Evolutionary conservation across 2,113 vertebrate species (phyloP), one percentile per base, ranked within the genome.

Genomic region (Zeus faber): DNA sequence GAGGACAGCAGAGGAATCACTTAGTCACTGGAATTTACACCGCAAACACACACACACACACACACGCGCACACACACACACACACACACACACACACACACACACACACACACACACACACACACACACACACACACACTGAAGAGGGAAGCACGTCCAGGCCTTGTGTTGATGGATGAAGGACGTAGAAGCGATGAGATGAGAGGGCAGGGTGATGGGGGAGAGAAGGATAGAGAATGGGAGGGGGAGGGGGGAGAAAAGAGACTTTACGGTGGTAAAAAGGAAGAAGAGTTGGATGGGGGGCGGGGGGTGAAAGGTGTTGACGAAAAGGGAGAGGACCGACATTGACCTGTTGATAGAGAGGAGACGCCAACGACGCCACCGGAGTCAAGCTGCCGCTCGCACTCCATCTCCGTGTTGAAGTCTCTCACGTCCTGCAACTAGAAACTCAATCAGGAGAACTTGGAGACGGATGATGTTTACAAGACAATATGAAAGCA

Each of bases 1-100:
- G 63, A 54, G 64, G 59, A 82, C 70, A 60, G 72, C 26, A 17
- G 65, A 76, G 40, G 66, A 67, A 76, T 75, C 75, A 65, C 59
- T 71, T 57, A 61, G 47, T 62, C 57, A 54, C 46, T 46, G 51
- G 53, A 57, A 83, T 72, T 60, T 54, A n/a, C n/a, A n/a, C n/a
- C n/a, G n/a, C n/a, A n/a, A n/a, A n/a, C n/a, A 54, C 46, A 49
- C 53, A 54, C 37, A 43, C 13, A 45, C 17, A 47, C 13, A 49
- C 2, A 27, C 54, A 48, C 23, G 26, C 46, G 9, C 33, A 37
- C 13, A 37, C 33, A 14, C 13, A 3, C 13, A 14, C 33, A 14
- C 33, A 37, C 10, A 37, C 11, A 37, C 33, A 37, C 33, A 37
- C 33, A 37, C 13, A 37, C 33, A 37, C 33, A 37, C 33, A 37